A percentile compares a stretch with the other conserved stretches of the same genome.
These are phyloP conservation scores for Chauna torquata DNA, from an alignment of 2,113 vertebrate genomes.

Conservation along the genomic window DNA sequence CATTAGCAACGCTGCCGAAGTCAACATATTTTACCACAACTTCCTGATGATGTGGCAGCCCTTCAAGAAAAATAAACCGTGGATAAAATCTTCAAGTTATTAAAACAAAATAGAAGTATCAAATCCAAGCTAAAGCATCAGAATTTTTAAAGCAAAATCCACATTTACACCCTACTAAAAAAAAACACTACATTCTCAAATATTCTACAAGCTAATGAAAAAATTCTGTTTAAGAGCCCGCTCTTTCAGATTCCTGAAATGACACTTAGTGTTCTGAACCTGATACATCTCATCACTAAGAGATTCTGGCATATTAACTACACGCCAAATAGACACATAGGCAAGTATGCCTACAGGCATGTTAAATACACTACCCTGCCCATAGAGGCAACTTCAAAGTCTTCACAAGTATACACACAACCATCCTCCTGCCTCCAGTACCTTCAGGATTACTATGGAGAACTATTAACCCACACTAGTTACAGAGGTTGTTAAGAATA, in stretches of 20 bases:
- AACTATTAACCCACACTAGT: background rate
- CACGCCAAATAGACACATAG: fast-evolving
- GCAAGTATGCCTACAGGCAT: background rate
- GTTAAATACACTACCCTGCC: background rate
- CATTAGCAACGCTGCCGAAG: slow-evolving; percentile 79
- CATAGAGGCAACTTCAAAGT: background rate
- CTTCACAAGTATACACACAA: fast-evolving
- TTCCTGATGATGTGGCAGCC: slow-evolving; percentile 76
- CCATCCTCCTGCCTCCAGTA: background rate
- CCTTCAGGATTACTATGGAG: fast-evolving
- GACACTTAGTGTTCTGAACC: background rate
- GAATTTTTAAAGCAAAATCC: background rate
- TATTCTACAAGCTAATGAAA: background rate
- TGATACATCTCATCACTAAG: background rate
- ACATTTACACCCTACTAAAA: background rate
- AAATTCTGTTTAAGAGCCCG: background rate
- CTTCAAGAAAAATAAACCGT: slow-evolving; percentile 65
- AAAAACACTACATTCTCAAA: fast-evolving
- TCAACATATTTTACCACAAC: slow-evolving; percentile 88
- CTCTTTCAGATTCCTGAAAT: background rate
- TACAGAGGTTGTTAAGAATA: background rate
- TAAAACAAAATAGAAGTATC: background rate
- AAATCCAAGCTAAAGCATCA: background rate
- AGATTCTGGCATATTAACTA: background rate
- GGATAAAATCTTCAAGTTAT: background rate